A percentile compares a stretch with the other conserved stretches of the same genome.
These are phyloP conservation scores for Argyrosomus regius DNA, from an alignment of 2,797 vertebrate species.

Conservation along the genomic window DNA sequence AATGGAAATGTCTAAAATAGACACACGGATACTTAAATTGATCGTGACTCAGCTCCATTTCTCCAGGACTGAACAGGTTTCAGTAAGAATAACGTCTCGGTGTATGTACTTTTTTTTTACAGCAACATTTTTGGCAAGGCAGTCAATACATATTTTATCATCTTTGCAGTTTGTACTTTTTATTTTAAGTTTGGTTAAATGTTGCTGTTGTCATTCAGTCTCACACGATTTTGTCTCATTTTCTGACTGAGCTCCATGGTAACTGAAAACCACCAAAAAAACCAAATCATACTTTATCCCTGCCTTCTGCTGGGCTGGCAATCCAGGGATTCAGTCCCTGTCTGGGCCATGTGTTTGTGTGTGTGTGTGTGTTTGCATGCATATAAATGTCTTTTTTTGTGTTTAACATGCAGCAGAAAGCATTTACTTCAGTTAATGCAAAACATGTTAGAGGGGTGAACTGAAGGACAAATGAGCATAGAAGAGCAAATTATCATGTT, in stretches of 20 bases:
- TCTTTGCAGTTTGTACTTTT: background rate
- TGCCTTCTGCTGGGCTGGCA: slow-evolving; percentile 18
- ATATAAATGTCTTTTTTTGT: slow-evolving; percentile 9
- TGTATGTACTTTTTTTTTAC: background rate
- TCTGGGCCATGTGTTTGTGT: slow-evolving; percentile 4
- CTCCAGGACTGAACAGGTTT: background rate
- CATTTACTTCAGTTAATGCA: slow-evolving; percentile 27
- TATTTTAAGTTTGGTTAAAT: background rate
- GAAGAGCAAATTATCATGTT: slow-evolving; percentile 38
- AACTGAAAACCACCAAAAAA: slow-evolving; percentile 2
- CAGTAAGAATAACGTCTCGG: background rate
- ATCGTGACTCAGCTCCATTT: background rate
- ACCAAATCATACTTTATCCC: background rate
- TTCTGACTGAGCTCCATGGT: too few species aligned
- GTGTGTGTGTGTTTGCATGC: background rate
- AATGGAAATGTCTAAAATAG: background rate
- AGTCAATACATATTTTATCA: background rate
- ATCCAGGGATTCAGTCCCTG: slow-evolving; percentile 11
- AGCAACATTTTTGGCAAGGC: background rate
- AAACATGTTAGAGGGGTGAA: slow-evolving; percentile 14
- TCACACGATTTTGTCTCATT: background rate
- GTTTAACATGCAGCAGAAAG: slow-evolving; percentile 10
- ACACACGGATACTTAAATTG: background rate
- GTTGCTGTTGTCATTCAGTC: background rate
- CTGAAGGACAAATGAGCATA: slow-evolving; percentile 18